Base-by-base conservation (phyloP, 2,888 invertebrate genomes). In the Paralinhomoeus sp. region DNA sequence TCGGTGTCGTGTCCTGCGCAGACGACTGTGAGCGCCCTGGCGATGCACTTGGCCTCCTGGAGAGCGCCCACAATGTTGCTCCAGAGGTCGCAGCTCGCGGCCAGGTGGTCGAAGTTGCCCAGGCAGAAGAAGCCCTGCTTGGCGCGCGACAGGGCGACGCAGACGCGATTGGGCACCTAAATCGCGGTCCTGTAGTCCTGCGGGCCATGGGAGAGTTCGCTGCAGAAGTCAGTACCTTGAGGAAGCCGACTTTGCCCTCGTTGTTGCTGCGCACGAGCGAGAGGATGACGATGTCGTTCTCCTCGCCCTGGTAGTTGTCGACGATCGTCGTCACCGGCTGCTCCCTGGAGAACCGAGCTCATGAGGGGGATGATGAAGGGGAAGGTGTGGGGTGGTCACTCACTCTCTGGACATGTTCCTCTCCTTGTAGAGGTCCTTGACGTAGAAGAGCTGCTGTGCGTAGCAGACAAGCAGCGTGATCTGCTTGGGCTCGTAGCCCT, bases 251-350 rank as follows among this genome's bases (percentile, higher is more conserved):
- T 18, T 51, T 48, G 24, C 50, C 48, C 24, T 54, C 51, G 21
- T 38, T 44, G 45, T 57, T 58, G 33, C 51, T 52, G 36, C 57
- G 45, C 1, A 58, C 56, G 37, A 58, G 50, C 17, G 57, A 57
- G 24, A 57, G 41, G 17, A 78, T 77, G 1, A 80, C 80, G 57
- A 79, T 34, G 57, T 74, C 74, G 57, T 73, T 75, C 67, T 80
- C 80, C 56, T 79, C 75, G 0, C 81, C 80, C 66, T 81, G 81
- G 55, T 73, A 81, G 58, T 77, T 79, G 60, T 81, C 80, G 1
- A 80, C 75, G 1, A 74, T 73, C 0, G 73, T 27, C 7, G 27
- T 12, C 27, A 27, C 7, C 12, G 27, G 27, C 7, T 12, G 27
- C 27, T 5, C 27, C 27, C 12, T 12, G 27, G n/a, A n/a, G n/a